These are phyloP conservation scores for Arion vulgaris DNA, from an alignment of 1,140 invertebrate genomes.

Conservation along the genomic window DNA sequence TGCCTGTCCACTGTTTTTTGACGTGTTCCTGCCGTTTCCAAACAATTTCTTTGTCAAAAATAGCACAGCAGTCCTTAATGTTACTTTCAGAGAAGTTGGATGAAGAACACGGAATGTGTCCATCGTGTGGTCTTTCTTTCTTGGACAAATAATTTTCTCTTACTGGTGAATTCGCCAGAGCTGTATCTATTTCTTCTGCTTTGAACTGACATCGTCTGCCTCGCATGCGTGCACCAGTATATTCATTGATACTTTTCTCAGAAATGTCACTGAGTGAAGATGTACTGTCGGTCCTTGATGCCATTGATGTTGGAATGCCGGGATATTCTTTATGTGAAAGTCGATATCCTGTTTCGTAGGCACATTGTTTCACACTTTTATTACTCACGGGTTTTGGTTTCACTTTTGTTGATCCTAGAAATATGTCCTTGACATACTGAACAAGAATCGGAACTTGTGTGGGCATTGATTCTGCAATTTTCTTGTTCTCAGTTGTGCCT, in stretches of 20 bases:
- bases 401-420: not conserved
- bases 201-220: not conserved
- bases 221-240: not conserved
- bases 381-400: not conserved
- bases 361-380: not conserved
- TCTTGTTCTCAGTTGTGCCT: not conserved
- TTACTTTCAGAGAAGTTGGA: not conserved
- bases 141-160: not conserved
- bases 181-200: not conserved
- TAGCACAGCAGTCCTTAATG: not conserved
- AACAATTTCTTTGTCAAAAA: not conserved
- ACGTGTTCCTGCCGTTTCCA: not conserved
- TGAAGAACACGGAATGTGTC: not conserved
- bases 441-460: not conserved
- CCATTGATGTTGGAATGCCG: not conserved
- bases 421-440: not conserved
- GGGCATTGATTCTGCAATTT: not conserved
- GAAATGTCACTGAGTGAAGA: not conserved
- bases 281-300: not conserved
- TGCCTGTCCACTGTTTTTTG: not conserved
- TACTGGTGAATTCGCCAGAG: not conserved
- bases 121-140: not conserved
- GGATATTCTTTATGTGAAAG: not conserved
- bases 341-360: not conserved
- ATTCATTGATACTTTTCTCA: not conserved